Evolutionary conservation across 2,113 vertebrate genomes (phyloP).

Genomic region (Hypocryptadius cinnamomeus): DNA sequence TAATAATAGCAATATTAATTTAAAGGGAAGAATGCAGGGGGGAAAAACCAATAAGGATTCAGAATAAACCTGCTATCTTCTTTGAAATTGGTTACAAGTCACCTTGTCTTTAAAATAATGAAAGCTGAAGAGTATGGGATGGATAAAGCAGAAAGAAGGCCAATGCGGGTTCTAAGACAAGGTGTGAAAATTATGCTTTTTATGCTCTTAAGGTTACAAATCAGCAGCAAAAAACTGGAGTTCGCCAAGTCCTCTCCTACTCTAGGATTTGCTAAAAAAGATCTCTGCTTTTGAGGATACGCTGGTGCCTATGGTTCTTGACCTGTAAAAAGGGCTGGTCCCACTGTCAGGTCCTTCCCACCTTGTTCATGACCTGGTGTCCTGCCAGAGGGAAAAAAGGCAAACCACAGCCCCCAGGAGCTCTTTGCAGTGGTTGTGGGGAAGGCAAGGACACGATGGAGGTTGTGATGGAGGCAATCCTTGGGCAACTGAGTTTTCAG

Average conservation of each 20-base stretch:
- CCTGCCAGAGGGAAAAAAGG: background rate
- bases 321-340: background rate
- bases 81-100: background rate
- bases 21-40: background rate
- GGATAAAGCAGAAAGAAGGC: background rate
- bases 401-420: background rate
- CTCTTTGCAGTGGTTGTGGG: background rate
- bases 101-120: background rate
- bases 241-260: background rate
- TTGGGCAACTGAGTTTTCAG: background rate
- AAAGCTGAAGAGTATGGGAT: background rate
- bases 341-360: background rate
- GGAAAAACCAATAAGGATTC: background rate
- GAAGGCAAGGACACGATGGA: background rate
- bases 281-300: background rate
- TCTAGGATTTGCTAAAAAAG: background rate
- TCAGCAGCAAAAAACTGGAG: background rate
- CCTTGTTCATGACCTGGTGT: background rate
- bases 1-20: conserved; percentile 18
- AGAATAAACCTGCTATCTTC: background rate
- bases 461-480: background rate
- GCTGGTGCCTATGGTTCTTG: background rate
- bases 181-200: background rate
- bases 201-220: background rate
- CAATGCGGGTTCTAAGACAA: background rate